Percentiles rank a stretch among this genome's conserved stretches.
These are phyloP conservation scores for Acanthurus tractus DNA, from an alignment of 2,797 vertebrate genomes.

Conservation along the genomic window DNA sequence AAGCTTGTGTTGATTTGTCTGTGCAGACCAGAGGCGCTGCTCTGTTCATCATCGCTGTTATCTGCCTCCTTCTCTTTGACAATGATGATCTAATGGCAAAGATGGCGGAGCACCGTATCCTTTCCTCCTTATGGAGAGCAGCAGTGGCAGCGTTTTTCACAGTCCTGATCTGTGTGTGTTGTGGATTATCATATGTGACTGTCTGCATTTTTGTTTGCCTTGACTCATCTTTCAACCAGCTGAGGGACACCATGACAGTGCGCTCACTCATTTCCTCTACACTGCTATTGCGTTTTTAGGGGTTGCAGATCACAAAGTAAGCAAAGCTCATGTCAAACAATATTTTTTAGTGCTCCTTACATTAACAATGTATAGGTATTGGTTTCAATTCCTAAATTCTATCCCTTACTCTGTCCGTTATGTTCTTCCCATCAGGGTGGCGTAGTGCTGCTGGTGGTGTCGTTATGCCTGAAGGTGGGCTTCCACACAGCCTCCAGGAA, in stretches of 20 bases:
- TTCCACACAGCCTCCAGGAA: conserved; percentile 95
- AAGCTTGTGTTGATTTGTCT: conserved; percentile 7
- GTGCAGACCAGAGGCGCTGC: conserved; percentile 94
- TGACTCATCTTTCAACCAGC: conserved; percentile 82
- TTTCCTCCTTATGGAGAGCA: conserved; percentile 65
- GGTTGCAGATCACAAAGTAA: conserved; percentile 97
- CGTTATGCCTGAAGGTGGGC: conserved; percentile 94
- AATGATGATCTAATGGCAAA: conserved; percentile 99
- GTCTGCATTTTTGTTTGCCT: conserved; percentile 43
- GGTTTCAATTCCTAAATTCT: background rate
- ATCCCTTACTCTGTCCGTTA: background rate
- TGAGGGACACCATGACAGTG: conserved; percentile 97
- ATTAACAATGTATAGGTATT: background rate
- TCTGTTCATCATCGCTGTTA: conserved; percentile 96
- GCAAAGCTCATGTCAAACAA: background rate
- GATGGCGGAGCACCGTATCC: conserved; percentile 99
- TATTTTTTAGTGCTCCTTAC: background rate
- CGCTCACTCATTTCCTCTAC: conserved; percentile 95
- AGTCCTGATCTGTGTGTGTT: background rate
- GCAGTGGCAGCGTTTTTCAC: background rate
- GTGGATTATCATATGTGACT: background rate
- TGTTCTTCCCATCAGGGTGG: conserved; percentile 87
- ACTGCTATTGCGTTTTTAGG: conserved; percentile 94
- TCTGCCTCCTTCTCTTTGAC: conserved; percentile 97
- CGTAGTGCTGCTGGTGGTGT: conserved; percentile 93